phyloP scores from a whole-genome alignment of 2,888 invertebrate species.

The Junonia oenone region DNA sequence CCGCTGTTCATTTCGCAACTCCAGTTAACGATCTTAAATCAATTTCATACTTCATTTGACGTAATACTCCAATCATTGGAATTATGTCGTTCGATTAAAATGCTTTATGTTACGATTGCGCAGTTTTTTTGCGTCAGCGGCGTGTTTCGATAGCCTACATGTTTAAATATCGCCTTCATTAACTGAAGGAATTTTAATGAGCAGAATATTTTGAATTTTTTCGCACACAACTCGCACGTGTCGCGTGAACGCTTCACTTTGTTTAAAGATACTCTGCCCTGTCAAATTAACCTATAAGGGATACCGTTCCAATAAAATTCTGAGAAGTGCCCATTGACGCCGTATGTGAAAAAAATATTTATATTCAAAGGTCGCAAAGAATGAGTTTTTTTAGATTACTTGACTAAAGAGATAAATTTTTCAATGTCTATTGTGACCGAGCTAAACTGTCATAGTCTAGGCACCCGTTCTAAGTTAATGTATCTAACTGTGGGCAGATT shows the following conservation, averaged over 20 bases:
- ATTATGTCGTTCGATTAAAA: conserved; percentile 9
- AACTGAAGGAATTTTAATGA: background rate
- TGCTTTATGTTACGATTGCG: conserved; percentile 16
- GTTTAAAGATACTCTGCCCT: too few relatives aligned
- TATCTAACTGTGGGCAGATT: too few relatives aligned
- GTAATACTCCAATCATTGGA: conserved; percentile 17
- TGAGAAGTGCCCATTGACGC: too few relatives aligned
- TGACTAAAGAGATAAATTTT: too few relatives aligned
- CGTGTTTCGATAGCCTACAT: background rate
- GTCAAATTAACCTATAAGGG: too few relatives aligned
- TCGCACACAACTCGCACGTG: background rate
- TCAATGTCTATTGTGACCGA: too few relatives aligned
- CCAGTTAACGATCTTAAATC: conserved; percentile 15
- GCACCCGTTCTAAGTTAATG: too few relatives aligned
- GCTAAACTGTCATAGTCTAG: too few relatives aligned
- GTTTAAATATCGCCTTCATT: background rate
- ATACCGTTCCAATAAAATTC: too few relatives aligned
- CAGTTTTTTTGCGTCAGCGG: conserved; percentile 13
- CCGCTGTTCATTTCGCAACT: conserved; percentile 1
- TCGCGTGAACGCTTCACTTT: background rate
- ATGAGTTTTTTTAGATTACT: too few relatives aligned
- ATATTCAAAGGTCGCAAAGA: too few relatives aligned
- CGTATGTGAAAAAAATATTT: too few relatives aligned
- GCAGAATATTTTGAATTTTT: background rate
- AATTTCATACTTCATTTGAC: conserved; percentile 18